A percentile compares a stretch with the other conserved stretches of the same genome.
phyloP scores from a whole-genome alignment of 2,888 invertebrate genomes.

The Drosophila merina region DNA sequence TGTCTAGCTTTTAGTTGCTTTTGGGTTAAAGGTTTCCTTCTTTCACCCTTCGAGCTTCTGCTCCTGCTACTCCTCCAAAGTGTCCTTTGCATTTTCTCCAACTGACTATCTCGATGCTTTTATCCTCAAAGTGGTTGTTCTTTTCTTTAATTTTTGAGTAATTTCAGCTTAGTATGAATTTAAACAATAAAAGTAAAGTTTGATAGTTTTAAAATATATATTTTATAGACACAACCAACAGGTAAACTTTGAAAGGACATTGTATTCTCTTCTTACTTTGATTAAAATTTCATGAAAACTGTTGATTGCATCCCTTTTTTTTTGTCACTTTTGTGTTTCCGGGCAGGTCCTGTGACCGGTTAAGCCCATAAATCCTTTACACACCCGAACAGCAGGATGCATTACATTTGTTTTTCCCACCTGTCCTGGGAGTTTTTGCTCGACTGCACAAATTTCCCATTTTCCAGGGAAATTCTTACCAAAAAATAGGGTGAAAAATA shows the following conservation, averaged over 20 bases:
- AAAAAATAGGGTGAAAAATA: neutral
- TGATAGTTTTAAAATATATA: neutral
- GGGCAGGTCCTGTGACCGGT: constrained; percentile 12
- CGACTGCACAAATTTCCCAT: constrained; percentile 49
- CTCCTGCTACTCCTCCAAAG: neutral
- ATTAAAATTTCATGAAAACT: constrained; percentile 64
- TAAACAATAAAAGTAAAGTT: no score
- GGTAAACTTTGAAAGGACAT: constrained; percentile 28
- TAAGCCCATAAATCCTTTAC: constrained; percentile 44
- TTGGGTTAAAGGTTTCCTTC: neutral
- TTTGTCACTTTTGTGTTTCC: constrained; percentile 12
- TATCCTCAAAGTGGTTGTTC: neutral
- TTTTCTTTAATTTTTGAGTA: neutral
- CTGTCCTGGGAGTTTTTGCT: constrained; percentile 25
- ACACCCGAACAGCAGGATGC: constrained; percentile 21
- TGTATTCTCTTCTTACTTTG: constrained; percentile 40
- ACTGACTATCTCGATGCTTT: constrained; percentile 6
- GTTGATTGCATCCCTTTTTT: constrained; percentile 57
- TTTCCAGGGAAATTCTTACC: constrained; percentile 22
- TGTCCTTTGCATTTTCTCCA: neutral
- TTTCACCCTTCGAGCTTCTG: neutral
- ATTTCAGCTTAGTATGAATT: neutral
- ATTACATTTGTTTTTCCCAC: constrained; percentile 42
- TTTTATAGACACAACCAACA: constrained; percentile 22
- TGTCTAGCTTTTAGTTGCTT: constrained; percentile 18